Percentiles rank a stretch among this genome's conserved stretches.
phyloP scores from a whole-genome alignment of 2,113 vertebrate species.

The Phyllostomus hastatus region DNA sequence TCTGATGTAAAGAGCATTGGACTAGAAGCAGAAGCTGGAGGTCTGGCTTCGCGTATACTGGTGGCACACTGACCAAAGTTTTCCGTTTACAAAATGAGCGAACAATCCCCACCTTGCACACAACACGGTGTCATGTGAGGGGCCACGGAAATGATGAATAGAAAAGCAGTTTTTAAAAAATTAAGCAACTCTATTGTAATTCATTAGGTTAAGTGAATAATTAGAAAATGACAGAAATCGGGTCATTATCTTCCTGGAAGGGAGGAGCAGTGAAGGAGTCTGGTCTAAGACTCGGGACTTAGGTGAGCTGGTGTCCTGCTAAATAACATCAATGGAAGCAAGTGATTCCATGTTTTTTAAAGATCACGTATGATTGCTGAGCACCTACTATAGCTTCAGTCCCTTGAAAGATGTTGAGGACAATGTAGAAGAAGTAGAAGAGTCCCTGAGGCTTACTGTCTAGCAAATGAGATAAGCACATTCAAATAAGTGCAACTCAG shows the following conservation, averaged over 20 bases:
- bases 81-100: background rate
- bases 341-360: background rate
- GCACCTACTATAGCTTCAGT: background rate
- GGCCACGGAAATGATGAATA: background rate
- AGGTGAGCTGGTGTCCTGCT: background rate
- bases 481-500: background rate
- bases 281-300: background rate
- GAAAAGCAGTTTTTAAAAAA: slow-evolving; percentile 18
- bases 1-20: background rate
- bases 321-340: background rate
- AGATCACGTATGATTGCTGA: background rate
- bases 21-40: background rate
- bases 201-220: slow-evolving; percentile 54
- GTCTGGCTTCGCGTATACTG: background rate
- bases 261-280: background rate
- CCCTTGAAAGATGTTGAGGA: background rate
- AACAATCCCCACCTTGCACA: background rate
- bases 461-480: background rate
- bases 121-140: background rate
- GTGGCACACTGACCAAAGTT: background rate
- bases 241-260: background rate
- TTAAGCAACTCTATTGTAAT: background rate
- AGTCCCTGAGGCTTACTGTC: background rate
- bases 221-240: slow-evolving; percentile 63
- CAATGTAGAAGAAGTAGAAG: background rate